Evolutionary conservation across 2,113 vertebrate genomes (phyloP).

Genomic region (Semicossyphus pulcher): DNA sequence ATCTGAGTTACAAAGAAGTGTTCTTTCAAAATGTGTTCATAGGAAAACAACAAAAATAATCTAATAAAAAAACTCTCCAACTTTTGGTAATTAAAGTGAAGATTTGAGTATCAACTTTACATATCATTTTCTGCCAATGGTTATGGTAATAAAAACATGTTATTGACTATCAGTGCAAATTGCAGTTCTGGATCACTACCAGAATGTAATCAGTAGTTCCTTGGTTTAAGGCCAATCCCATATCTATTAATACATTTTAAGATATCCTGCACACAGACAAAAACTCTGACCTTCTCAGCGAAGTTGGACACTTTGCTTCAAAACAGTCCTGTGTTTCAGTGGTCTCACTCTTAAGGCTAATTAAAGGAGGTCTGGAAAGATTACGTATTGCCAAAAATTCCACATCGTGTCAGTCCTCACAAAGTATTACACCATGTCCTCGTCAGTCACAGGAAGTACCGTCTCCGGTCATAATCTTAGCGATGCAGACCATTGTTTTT

Average conservation of each 20-base stretch:
- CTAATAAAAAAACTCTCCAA: neutral
- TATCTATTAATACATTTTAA: conserved; percentile 41
- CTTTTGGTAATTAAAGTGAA: too few relatives aligned
- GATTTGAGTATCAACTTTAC: too few relatives aligned
- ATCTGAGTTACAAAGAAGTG: neutral
- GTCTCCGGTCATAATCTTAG: conserved; percentile 44
- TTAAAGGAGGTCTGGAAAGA: neutral
- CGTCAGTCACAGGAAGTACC: conserved; percentile 42
- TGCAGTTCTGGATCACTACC: conserved; percentile 33
- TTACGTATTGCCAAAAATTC: conserved; percentile 3
- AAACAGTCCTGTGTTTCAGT: neutral
- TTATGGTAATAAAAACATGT: too few relatives aligned
- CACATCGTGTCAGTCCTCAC: conserved; percentile 2
- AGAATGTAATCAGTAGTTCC: conserved; percentile 48
- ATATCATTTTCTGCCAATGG: too few relatives aligned
- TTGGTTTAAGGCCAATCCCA: conserved; percentile 29
- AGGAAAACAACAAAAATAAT: neutral
- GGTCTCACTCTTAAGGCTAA: neutral
- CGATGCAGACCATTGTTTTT: conserved; percentile 49
- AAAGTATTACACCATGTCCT: conserved; percentile 17
- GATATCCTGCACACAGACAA: conserved; percentile 26
- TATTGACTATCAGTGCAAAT: conserved; percentile 1
- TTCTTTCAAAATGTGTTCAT: neutral
- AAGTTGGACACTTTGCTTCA: conserved; percentile 20
- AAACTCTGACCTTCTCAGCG: conserved; percentile 1